Conservation (phyloP, 30 jellyfish, hydroid and myxozoan species). For the Turritopsis rubra region DNA sequence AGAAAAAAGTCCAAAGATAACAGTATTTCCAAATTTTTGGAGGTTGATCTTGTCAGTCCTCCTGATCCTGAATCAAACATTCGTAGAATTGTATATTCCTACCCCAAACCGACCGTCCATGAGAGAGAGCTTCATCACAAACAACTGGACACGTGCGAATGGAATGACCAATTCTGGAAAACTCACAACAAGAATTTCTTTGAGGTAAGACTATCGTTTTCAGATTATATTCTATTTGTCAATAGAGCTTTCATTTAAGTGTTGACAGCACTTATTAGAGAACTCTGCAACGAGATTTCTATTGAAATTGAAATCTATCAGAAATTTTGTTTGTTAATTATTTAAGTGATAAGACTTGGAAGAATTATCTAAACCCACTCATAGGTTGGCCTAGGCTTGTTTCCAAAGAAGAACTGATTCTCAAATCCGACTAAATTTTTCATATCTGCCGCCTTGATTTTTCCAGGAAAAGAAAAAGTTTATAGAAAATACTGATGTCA, state of each 20-base stretch:
- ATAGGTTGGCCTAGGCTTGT: too few species aligned
- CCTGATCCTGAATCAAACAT: constrained; percentile 64
- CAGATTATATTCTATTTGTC: too few species aligned
- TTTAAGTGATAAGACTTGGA: too few species aligned
- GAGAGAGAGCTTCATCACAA: constrained; percentile 10
- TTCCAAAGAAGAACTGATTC: too few species aligned
- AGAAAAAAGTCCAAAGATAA: neutral
- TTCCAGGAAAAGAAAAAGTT: constrained; percentile 21
- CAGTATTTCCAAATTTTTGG: neutral
- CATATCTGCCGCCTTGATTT: neutral
- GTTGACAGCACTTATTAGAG: too few species aligned
- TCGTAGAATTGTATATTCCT: constrained; percentile 31
- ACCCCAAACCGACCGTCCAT: constrained; percentile 13
- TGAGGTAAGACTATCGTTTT: constrained; percentile 26
- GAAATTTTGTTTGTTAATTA: too few species aligned
- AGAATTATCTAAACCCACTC: too few species aligned
- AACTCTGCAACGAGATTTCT: too few species aligned
- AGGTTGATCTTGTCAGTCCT: constrained; percentile 40
- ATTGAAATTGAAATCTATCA: too few species aligned
- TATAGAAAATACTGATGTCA: constrained; percentile 1
- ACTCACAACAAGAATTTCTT: constrained; percentile 45
- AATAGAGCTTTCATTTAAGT: too few species aligned
- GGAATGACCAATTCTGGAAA: constrained; percentile 71
- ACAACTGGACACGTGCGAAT: constrained; percentile 22
- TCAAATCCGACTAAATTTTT: neutral